Evolutionary conservation across 2,888 invertebrate species (phyloP), one percentile per base, ranked within the genome.

Genomic region (Lasioglossum pauxillum): DNA sequence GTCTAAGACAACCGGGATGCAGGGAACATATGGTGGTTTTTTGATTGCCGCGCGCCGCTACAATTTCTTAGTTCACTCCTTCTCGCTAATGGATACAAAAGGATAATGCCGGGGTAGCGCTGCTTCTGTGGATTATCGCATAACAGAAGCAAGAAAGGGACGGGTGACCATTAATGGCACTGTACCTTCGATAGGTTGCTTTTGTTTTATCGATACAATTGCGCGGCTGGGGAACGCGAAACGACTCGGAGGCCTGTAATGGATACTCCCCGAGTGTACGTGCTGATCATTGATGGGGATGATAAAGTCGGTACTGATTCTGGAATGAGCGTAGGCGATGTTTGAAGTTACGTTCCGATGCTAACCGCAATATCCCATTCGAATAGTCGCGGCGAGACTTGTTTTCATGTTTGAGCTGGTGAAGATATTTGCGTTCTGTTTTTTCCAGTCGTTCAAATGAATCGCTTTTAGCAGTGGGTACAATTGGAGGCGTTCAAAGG

Each of bases 141-240:
- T 86, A 91, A 91, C 90, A 85, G 91, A 88, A 91, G 90, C 89
- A 86, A 87, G 91, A 84, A 89, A 85, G 84, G 84, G 84, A 85
- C 78, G 86, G 83, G 82, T 78, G 85, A 86, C 91, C 91, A 90
- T 91, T 91, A 91, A 88, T 85, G 91, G 92, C 74, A 76, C 87
- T 75, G 85, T 90, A 85, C 88, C 78, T 71, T 82, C 86, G 92
- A 91, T 89, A 89, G 86, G 80, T 72, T 64, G 84, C 83, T 87
- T 91, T 91, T 91, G 91, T 90, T 91, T 91, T 91, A 91, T 91
- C 91, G 91, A 84, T 91, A 91, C 91, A 89, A 91, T 91, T 91
- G 91, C 90, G 75, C 82, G 78, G 71, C 75, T 67, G 53, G 57
- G 44, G 83, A 83, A 82, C 69, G 80, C 76, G 79, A 91, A 90